phyloP scores from a whole-genome alignment of 2,888 invertebrate species.

The Cheiracanthium punctorium region DNA sequence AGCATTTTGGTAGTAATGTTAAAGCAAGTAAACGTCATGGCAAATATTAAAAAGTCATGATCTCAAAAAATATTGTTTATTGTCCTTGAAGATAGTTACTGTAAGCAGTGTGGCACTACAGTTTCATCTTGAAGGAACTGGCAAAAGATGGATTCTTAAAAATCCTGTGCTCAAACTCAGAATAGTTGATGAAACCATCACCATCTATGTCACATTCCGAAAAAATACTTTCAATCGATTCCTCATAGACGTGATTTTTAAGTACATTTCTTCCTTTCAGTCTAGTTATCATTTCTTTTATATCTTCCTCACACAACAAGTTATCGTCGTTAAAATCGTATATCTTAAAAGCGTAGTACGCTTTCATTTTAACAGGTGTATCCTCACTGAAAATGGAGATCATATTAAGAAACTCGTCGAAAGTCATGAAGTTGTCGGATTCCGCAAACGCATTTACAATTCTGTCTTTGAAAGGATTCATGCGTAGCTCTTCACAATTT shows the following conservation, averaged over 20 bases:
- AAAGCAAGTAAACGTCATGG: too few relatives aligned
- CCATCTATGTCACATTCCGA: slow-evolving; percentile 53
- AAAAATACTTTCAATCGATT: slow-evolving; percentile 76
- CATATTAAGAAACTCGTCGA: slow-evolving; percentile 97
- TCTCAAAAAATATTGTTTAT: too few relatives aligned
- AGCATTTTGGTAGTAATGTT: too few relatives aligned
- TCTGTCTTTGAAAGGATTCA: slow-evolving; percentile 85
- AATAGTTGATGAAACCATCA: slow-evolving; percentile 45
- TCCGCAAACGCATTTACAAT: slow-evolving; percentile 87
- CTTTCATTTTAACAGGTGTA: slow-evolving; percentile 93
- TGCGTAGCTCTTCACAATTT: background rate
- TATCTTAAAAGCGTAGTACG: slow-evolving; percentile 95
- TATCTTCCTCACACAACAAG: slow-evolving; percentile 68
- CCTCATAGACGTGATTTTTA: slow-evolving; percentile 72
- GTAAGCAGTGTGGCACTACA: too few relatives aligned
- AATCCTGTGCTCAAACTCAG: slow-evolving; percentile 65
- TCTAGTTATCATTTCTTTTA: slow-evolving; percentile 26
- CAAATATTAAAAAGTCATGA: too few relatives aligned
- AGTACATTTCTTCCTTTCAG: slow-evolving; percentile 7
- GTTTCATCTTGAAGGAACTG: slow-evolving; percentile 34
- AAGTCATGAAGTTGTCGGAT: slow-evolving; percentile 92
- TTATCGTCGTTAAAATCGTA: slow-evolving; percentile 78
- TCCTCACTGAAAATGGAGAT: slow-evolving; percentile 95
- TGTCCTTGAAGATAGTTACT: too few relatives aligned
- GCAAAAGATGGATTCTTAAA: slow-evolving; percentile 48